Percentiles rank a stretch among this genome's conserved stretches.
Evolutionary conservation across 35 echinoderm and acorn worm genomes (phyloP).

Genomic region (Apostichopus japonicus): DNA sequence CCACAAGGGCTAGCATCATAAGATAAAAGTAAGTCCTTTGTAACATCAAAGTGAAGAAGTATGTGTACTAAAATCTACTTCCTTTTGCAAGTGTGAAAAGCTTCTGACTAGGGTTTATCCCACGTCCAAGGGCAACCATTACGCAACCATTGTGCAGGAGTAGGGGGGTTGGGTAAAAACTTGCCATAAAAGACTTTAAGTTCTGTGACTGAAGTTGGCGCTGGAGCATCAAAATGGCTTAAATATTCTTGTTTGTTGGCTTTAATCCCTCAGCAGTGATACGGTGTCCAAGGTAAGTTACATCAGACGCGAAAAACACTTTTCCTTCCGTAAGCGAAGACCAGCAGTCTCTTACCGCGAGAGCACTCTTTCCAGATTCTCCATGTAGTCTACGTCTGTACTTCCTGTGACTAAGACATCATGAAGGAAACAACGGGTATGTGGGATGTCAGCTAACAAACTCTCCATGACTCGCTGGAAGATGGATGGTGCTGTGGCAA

Average conservation of each 20-base stretch:
- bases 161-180: slow-evolving; percentile 36
- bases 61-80: background rate
- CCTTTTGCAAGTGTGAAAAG: background rate
- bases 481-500: slow-evolving; percentile 46
- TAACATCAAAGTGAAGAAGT: background rate
- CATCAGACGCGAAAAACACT: slow-evolving; percentile 35
- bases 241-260: slow-evolving; percentile 48
- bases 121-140: too few relatives aligned
- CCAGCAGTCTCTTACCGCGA: background rate
- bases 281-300: slow-evolving; percentile 57
- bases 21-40: background rate
- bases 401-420: slow-evolving; percentile 61
- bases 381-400: slow-evolving; percentile 44
- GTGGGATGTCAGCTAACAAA: slow-evolving; percentile 5
- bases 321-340: slow-evolving; percentile 34
- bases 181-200: slow-evolving; percentile 51
- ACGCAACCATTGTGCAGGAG: too few relatives aligned
- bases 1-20: background rate
- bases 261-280: slow-evolving; percentile 65
- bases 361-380: slow-evolving; percentile 18
- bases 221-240: slow-evolving; percentile 59
- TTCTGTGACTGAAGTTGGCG: slow-evolving; percentile 60
- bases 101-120: background rate
- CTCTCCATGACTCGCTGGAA: slow-evolving; percentile 64
- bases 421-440: slow-evolving; percentile 24